A percentile compares a stretch with the other conserved stretches of the same genome.
These are phyloP conservation scores for Hemicordylus capensis DNA, from an alignment of 2,113 vertebrate genomes.

Conservation along the genomic window DNA sequence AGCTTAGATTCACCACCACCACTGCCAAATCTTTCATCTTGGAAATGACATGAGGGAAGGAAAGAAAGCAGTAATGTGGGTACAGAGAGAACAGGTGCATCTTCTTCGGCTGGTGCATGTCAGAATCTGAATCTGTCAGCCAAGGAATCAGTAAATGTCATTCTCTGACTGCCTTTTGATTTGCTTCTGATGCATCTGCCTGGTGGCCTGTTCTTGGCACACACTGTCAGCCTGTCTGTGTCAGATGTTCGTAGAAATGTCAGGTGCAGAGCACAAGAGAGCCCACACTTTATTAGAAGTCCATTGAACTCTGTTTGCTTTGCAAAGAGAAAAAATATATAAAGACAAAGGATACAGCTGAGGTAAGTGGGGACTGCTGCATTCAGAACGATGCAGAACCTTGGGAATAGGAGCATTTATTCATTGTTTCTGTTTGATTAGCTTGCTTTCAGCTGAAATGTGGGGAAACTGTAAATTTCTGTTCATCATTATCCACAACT, in stretches of 20 bases:
- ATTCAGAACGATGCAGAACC: neutral
- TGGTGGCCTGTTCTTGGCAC: accelerated
- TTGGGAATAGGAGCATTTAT: neutral
- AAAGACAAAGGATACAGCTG: conserved; percentile 13
- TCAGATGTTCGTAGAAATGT: neutral
- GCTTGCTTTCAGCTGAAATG: neutral
- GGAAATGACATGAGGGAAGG: neutral
- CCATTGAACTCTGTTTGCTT: accelerated
- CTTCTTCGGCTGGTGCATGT: accelerated
- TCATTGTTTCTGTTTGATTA: neutral
- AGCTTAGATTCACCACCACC: neutral
- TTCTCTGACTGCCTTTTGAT: neutral
- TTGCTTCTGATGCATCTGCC: neutral
- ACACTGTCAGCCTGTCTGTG: accelerated
- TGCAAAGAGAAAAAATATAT: accelerated
- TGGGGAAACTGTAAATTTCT: neutral
- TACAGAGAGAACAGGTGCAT: neutral
- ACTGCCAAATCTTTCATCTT: accelerated
- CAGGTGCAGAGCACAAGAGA: neutral
- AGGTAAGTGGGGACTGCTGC: neutral
- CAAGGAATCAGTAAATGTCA: neutral
- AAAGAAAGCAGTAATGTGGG: neutral
- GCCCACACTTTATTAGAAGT: neutral
- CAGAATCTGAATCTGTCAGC: accelerated
- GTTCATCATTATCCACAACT: neutral